Conservation (phyloP, 2,113 vertebrate genomes). For the Caranx ignobilis region DNA sequence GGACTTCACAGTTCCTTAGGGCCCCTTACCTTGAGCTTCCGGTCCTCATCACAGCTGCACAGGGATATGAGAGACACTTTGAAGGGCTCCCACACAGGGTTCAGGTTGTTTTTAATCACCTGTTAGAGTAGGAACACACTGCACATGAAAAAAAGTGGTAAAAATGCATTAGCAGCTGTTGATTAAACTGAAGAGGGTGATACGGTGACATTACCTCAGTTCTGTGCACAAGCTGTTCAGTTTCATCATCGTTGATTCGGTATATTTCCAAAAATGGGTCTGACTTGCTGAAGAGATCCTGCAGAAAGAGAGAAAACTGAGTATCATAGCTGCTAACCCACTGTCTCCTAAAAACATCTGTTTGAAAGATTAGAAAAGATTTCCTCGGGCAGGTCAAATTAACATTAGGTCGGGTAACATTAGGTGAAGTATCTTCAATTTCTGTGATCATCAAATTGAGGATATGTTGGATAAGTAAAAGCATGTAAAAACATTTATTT, state of each 20-base stretch:
- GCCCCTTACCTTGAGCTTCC: conserved; percentile 90
- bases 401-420: background rate
- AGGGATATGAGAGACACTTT: conserved; percentile 94
- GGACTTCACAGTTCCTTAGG: background rate
- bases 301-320: conserved; percentile 33
- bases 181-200: background rate
- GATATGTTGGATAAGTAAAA: background rate
- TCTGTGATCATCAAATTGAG: background rate
- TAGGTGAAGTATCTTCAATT: background rate
- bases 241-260: conserved; percentile 88
- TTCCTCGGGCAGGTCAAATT: background rate
- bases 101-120: conserved; percentile 98
- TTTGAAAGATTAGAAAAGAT: background rate
- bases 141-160: conserved; percentile 1
- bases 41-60: conserved; percentile 93
- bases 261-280: conserved; percentile 97
- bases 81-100: conserved; percentile 95
- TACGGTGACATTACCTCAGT: conserved; percentile 87
- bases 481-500: background rate
- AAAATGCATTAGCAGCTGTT: conserved; percentile 3
- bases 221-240: conserved; percentile 92
- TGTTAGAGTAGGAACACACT: conserved; percentile 62
- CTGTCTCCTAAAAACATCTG: background rate
- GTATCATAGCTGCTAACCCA: conserved; percentile 1
- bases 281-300: conserved; percentile 98